Evolutionary conservation across 2,797 vertebrate genomes (phyloP).

Genomic region (Chelmon rostratus): DNA sequence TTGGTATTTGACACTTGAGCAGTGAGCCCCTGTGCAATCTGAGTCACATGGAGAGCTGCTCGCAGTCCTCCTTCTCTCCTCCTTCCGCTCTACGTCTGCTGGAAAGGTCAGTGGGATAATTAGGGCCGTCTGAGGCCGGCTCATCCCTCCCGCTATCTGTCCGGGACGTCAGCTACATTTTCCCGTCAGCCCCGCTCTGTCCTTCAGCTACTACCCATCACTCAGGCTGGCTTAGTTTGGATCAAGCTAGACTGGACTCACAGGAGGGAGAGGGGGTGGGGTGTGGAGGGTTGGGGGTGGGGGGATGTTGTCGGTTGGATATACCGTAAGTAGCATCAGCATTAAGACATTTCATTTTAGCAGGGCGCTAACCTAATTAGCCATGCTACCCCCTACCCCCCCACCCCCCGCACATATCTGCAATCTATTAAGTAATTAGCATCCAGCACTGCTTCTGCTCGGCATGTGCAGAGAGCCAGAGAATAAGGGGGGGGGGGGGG

Average conservation of each 20-base stretch:
- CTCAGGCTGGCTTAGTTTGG: constrained; percentile 37
- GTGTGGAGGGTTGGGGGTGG: neutral
- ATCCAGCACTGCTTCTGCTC: constrained; percentile 82
- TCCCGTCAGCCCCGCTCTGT: constrained; percentile 29
- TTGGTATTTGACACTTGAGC: constrained; percentile 20
- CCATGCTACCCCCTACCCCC: constrained; percentile 53
- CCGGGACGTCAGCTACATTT: constrained; percentile 34
- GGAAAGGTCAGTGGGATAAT: constrained; percentile 77
- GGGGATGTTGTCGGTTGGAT: neutral
- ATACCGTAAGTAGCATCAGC: constrained; percentile 55
- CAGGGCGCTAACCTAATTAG: constrained; percentile 82
- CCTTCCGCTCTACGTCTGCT: constrained; percentile 24
- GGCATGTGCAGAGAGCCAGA: constrained; percentile 18
- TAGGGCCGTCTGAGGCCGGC: constrained; percentile 51
- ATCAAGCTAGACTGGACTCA: constrained; percentile 23
- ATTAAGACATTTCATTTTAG: constrained; percentile 82
- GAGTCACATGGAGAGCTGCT: constrained; percentile 42
- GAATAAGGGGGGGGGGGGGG: neutral
- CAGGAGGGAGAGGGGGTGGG: neutral
- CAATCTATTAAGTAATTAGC: constrained; percentile 87
- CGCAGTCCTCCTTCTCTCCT: constrained; percentile 24
- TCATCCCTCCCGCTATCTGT: constrained; percentile 36
- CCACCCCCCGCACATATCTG: constrained; percentile 64
- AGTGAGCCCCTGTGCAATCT: constrained; percentile 26
- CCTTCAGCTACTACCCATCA: constrained; percentile 53